Conservation (phyloP, 2,113 vertebrate species). For the Xiphorhynchus elegans region DNA sequence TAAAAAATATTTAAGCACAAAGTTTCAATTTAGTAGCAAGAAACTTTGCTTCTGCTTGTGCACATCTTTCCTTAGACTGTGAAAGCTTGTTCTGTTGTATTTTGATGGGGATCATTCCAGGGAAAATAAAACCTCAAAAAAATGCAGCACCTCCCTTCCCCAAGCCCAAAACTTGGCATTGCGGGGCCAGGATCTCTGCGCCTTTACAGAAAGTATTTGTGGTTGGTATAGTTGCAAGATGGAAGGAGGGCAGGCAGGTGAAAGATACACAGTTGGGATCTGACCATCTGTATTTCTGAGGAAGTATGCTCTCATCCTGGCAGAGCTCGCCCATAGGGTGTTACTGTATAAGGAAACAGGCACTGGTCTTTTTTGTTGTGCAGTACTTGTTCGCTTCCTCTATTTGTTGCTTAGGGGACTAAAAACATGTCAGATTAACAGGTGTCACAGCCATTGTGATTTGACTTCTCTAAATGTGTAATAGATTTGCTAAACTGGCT, state of each 20-base stretch:
- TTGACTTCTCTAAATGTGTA: neutral
- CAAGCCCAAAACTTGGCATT: neutral
- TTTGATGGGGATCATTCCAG: neutral
- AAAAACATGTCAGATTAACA: neutral
- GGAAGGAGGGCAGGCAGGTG: neutral
- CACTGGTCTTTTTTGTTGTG: neutral
- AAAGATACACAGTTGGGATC: neutral
- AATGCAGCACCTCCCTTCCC: fast-evolving
- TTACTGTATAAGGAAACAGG: neutral
- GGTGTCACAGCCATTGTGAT: neutral
- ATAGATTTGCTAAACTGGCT: neutral
- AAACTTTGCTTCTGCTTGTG: neutral
- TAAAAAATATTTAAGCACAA: neutral
- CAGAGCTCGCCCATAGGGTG: neutral
- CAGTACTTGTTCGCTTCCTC: neutral
- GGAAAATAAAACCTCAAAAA: neutral
- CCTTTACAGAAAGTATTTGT: neutral
- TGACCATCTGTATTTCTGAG: neutral
- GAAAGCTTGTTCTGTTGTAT: neutral
- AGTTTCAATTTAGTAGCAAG: neutral
- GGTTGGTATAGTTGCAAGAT: neutral
- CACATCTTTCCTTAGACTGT: fast-evolving
- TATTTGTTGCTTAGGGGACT: fast-evolving
- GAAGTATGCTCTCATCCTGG: neutral
- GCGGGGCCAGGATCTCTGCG: neutral